Percentiles rank a stretch among this genome's conserved stretches.
phyloP scores from a whole-genome alignment of 2,888 invertebrate genomes.

The Tenthredo distinguenda region DNA sequence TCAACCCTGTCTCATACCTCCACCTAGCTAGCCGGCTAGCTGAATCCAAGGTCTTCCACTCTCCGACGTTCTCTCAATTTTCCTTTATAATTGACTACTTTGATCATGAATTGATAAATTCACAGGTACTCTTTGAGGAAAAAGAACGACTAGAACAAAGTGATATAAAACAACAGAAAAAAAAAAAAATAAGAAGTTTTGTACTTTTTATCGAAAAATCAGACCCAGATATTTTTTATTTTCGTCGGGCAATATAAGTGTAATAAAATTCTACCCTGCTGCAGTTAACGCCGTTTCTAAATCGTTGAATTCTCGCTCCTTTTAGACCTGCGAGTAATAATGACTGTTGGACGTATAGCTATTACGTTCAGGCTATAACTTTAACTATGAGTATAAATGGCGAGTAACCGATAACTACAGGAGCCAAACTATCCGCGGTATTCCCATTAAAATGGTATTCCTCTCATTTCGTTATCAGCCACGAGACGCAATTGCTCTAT shows the following conservation, averaged over 20 bases:
- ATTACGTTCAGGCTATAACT: conserved; percentile 13
- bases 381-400: conserved; percentile 34
- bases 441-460: neutral
- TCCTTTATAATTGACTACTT: neutral
- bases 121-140: neutral
- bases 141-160: neutral
- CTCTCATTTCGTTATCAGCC: neutral
- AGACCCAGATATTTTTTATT: neutral
- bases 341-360: neutral
- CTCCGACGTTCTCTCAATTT: neutral
- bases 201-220: neutral
- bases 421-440: neutral
- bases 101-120: conserved; percentile 28
- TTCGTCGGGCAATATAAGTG: neutral
- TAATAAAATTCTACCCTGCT: neutral
- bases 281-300: neutral
- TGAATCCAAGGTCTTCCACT: neutral
- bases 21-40: neutral
- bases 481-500: neutral
- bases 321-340: neutral
- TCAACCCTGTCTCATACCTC: conserved; percentile 8
- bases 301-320: neutral
- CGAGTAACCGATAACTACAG: conserved; percentile 4
- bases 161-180: neutral
- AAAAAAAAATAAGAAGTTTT: neutral